Base-by-base conservation (phyloP, 2,113 vertebrate genomes). In the Tiliqua scincoides region DNA sequence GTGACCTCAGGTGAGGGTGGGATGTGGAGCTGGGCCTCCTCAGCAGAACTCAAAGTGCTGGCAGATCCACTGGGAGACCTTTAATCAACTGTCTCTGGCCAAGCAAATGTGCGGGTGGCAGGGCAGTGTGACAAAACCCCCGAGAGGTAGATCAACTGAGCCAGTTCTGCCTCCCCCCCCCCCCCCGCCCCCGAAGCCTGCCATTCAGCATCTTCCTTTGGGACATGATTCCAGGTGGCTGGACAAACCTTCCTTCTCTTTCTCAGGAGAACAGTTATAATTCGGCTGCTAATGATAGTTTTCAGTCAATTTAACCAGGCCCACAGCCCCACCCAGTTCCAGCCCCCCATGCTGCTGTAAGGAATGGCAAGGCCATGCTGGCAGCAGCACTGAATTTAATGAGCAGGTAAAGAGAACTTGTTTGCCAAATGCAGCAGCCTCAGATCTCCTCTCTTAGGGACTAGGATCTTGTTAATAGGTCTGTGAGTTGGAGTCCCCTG, bases 391-490 rank as follows among this genome's bases (percentile, higher is more conserved):
- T 54, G 77, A 6, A 18, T 63, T 65, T 80, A 86, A 81, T 80
- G 85, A 74, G 57, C 85, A 81, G 85, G 77, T 86, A 77, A 20
- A 11, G 23, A 35, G 65, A 72, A 63, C 14, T 4, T 79, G 77
- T 74, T 86, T 86, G 71, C 68, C 85, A 80, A 86, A 62, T 3
- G 57, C 59, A n/a, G 9, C 5, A 2, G 14, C 65, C 21, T 80
- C 70, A 65, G 14, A 52, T 86, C n/a, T 65, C 85, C 15, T 54
- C 78, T 86, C 85, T 86, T 37, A 65, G 77, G 85, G 85, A 74
- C 40, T 37, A 80, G 85, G 70, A 27, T 14, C 85, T 80, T 52
- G 48, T 23, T 85, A 85, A 85, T 70, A 32, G 14, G 35, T 18
- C 52, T 27, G 21, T 12, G 57, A 15, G 18, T 48, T 43, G 2